Conservation (phyloP, 2,888 invertebrate species). For the Lutraria lutraria region DNA sequence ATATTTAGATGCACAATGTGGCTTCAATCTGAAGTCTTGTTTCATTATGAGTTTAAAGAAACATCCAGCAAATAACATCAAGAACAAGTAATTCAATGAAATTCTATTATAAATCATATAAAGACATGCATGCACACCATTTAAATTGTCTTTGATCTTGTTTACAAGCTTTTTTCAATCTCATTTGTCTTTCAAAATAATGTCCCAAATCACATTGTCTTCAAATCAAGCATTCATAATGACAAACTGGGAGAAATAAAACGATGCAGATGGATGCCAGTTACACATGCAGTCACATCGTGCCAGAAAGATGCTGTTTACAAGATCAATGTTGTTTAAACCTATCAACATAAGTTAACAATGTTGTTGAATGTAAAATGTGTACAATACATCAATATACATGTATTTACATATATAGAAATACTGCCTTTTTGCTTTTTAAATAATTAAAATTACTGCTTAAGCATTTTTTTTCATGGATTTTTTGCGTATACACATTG, state of each 20-base stretch:
- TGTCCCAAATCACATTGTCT: background rate
- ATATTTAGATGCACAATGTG: no score
- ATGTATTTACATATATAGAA: no score
- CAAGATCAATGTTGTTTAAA: background rate
- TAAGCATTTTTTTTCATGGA: background rate
- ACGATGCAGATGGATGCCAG: background rate
- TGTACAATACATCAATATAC: background rate
- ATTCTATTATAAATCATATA: conserved; percentile 7
- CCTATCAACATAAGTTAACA: background rate
- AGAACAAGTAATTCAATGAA: background rate
- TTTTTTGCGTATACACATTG: background rate
- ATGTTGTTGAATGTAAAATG: background rate
- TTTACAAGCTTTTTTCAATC: background rate
- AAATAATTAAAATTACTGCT: background rate
- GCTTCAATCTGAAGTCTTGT: background rate
- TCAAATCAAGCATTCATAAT: background rate
- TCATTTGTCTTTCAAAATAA: background rate
- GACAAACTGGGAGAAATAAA: background rate
- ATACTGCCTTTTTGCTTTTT: background rate
- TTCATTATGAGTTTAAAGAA: background rate
- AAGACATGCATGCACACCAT: conserved; percentile 11
- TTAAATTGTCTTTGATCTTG: conserved; percentile 13
- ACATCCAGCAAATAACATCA: background rate
- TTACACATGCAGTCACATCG: background rate
- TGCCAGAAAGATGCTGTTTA: background rate